Base-by-base conservation (phyloP, 2,113 vertebrate genomes). In the Burhinus oedicnemus region DNA sequence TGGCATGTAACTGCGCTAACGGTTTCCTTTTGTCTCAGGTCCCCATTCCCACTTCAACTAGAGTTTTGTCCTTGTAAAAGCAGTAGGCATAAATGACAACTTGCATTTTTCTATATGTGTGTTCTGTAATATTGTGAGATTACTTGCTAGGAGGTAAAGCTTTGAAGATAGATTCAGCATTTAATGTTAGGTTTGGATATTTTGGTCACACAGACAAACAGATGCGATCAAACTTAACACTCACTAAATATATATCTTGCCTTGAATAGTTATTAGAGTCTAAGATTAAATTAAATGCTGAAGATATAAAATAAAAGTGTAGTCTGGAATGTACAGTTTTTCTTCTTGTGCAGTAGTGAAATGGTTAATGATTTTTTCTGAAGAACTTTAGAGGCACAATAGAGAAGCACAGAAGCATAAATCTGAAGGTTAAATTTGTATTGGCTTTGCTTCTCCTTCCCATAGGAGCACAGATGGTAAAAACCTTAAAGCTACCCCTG, bases 391-490 rank as follows among this genome's bases (percentile, higher is more conserved):
- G 78, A 71, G 82, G 90, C 96, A 95, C 78, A 95, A 95, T 92
- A 82, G 88, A 94, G 95, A 93, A 93, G 82, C 88, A 95, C 65
- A 93, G 92, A 96, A 94, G 92, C 94, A 96, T 94, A 94, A 95
- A 97, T 92, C 74, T 92, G 92, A 96, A 96, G 95, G 94, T 95
- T 97, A 94, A 94, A 96, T 95, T 97, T 94, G 88, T 96, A 92
- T 69, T 95, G 82, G 95, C 94, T 96, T 94, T 93, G 95, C 88
- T 96, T 52, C 82, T 93, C 88, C 85, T 95, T 94, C 95, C 94
- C 94, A 93, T 68, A 90, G 90, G 88, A 97, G 88, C 92, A 97
- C 94, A 97, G 94, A 95, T 95, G 95, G 95, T 90, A 89, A 93
- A 94, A 97, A 79, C 94, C 95, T 95, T 93, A 94, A 96, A 95